A percentile compares a stretch with the other conserved stretches of the same genome.
These are phyloP conservation scores for Pollenia amentaria DNA, from an alignment of 2,888 invertebrate genomes.

Conservation along the genomic window DNA sequence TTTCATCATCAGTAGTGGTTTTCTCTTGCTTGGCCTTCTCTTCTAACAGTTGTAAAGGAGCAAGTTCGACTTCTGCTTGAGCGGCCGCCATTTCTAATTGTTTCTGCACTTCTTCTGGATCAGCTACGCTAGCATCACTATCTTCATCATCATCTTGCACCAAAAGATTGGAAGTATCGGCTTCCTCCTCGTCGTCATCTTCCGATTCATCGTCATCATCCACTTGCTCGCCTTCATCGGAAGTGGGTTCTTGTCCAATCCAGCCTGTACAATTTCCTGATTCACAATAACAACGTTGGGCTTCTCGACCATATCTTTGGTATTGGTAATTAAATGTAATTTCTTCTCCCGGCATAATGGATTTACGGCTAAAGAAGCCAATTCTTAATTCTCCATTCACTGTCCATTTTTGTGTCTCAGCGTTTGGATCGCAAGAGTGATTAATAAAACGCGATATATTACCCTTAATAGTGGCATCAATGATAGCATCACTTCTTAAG, in stretches of 20 bases:
- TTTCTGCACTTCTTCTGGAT: constrained; percentile 74
- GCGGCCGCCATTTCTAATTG: constrained; percentile 75
- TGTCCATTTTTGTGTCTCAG: constrained; percentile 99
- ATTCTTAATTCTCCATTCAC: constrained; percentile 96
- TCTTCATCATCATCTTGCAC: constrained; percentile 85
- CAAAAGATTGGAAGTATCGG: constrained; percentile 78
- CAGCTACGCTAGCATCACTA: constrained; percentile 76
- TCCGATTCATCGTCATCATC: constrained; percentile 80
- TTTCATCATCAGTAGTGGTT: constrained; percentile 25
- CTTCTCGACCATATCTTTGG: constrained; percentile 97
- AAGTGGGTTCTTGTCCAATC: constrained; percentile 95
- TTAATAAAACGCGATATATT: constrained; percentile 99
- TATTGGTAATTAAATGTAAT: constrained; percentile 99
- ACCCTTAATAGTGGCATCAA: constrained; percentile 98
- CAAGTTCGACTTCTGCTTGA: constrained; percentile 72
- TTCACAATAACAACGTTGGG: constrained; percentile 98
- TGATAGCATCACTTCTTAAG: constrained; percentile 95
- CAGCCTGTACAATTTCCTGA: constrained; percentile 95
- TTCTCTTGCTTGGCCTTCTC: constrained; percentile 45
- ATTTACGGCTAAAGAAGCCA: constrained; percentile 96
- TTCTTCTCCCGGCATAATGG: constrained; percentile 95
- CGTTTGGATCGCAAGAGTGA: constrained; percentile 99
- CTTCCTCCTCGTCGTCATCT: constrained; percentile 84
- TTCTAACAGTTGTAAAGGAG: constrained; percentile 59
- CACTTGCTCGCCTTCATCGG: constrained; percentile 87